Evolutionary conservation across 2,888 invertebrate species (phyloP), one percentile per base, ranked within the genome.

Genomic region (Monopis laevigella): DNA sequence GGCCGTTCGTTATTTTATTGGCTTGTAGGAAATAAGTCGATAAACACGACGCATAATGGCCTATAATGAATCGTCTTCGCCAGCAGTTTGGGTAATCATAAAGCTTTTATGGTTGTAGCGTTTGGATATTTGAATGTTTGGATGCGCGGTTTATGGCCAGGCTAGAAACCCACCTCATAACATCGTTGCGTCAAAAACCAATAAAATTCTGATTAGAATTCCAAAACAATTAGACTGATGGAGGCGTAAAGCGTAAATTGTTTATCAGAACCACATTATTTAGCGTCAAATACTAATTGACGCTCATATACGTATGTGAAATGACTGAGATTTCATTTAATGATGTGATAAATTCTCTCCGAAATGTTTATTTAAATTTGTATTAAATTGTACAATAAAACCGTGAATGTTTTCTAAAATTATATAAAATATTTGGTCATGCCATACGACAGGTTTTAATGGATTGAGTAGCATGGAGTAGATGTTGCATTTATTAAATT

Each of bases 1-100:
- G 70, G 66, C 77, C 78, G 75, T 80, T 75, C 78, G 75, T 80
- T 80, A 80, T 78, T 80, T 80, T 77, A 78, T 78, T 78, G 72
- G 75, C 71, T 75, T 72, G 78, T 74, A 71, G 73, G 69, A 75
- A 73, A 73, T 67, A 68, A 73, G 70, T 67, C 77, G 80, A 80
- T 80, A 78, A 78, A 78, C 80, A 77, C 73, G 77, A 63, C 74
- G 67, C 67, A 73, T 80, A 78, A 78, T 80, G 77, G 78, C 61
- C 74, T 62, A 70, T 75, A 78, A 80, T 80, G 78, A 78, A 80
- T 80, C 74, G 74, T 71, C 74, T 65, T 60, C 67, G 59, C 65
- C 64, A 71, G 65, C 69, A 66, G 68, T 69, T 71, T 70, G 65
- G 71, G 75, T 75, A 73, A 77, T 80, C 78, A 77, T 78, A 78